These are phyloP conservation scores for Ciconia stormi DNA, from an alignment of 2,113 vertebrate species.

Conservation along the genomic window DNA sequence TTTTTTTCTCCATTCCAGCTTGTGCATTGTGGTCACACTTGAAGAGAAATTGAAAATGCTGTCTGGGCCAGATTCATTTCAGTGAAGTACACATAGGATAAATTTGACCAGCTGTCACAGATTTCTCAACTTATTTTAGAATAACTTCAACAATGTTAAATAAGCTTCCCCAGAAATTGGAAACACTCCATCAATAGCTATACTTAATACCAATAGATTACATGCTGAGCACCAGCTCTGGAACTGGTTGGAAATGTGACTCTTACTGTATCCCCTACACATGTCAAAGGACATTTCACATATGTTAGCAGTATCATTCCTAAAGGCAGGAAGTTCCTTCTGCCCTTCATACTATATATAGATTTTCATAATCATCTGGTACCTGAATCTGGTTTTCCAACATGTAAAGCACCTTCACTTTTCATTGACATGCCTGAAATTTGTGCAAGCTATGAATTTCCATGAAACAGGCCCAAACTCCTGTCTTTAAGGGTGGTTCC, in stretches of 20 bases:
- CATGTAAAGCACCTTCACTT: background rate
- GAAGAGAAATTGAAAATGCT: slow-evolving; percentile 1
- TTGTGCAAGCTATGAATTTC: background rate
- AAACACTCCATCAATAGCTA: background rate
- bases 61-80: background rate
- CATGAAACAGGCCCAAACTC: background rate
- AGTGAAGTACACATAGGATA: background rate
- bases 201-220: background rate
- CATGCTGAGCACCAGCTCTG: background rate
- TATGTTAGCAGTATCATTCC: background rate
- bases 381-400: background rate
- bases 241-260: background rate
- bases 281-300: background rate
- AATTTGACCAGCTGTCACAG: background rate
- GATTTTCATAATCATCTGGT: background rate
- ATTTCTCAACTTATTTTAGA: background rate
- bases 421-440: background rate
- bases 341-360: background rate
- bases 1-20: background rate
- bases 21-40: background rate
- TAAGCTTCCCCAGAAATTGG: background rate
- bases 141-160: background rate
- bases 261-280: background rate
- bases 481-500: background rate
- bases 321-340: background rate